Evolutionary conservation across 1,140 invertebrate genomes (phyloP), one percentile per base, ranked within the genome.

Genomic region (Polyergus mexicanus): DNA sequence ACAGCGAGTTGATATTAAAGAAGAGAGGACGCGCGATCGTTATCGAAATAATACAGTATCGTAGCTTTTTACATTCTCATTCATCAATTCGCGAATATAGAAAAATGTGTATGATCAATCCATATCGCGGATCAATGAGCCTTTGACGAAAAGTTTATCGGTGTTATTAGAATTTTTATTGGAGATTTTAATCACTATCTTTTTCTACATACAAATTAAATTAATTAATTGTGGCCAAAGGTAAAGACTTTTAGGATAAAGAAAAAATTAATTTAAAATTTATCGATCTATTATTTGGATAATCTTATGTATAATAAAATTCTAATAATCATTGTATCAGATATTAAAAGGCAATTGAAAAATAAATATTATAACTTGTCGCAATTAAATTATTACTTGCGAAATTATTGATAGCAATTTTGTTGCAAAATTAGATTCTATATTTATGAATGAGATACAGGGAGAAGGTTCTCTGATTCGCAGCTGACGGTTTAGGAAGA

Each of bases 401-500:
- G 11, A 41, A 75, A 25, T 38, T 25, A 22, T 41, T 63, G 38
- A 76, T 22, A 35, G 22, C 41, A 11, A 44, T 44, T 44, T 44
- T 47, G 44, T 77, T 35, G 35, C 8, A 11, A 78, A 78, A 13
- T 78, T 56, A 32, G 58, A 75, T 84, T 19, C 22, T 41, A 16
- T 62, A 66, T 25, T 44, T 62, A 75, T 35, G 83, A 88, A 87
- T 77, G 68, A 75, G 58, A 86, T 86, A 32, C 56, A 83, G 44
- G 47, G 28, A 51, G 41, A 28, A 58, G 76, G 62, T 76, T 75
- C 69, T 89, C 69, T 89, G 54, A 60, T 8, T 62, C 47, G 56
- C 86, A 86, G 86, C 83, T 86, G 83, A 88, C 69, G 66, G 69
- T 44, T 66, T 54, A 62, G 44, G 65, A 83, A 60, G 44, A 85